Conservation (phyloP, 2,888 invertebrate genomes). For the Auanema freiburgensis region DNA sequence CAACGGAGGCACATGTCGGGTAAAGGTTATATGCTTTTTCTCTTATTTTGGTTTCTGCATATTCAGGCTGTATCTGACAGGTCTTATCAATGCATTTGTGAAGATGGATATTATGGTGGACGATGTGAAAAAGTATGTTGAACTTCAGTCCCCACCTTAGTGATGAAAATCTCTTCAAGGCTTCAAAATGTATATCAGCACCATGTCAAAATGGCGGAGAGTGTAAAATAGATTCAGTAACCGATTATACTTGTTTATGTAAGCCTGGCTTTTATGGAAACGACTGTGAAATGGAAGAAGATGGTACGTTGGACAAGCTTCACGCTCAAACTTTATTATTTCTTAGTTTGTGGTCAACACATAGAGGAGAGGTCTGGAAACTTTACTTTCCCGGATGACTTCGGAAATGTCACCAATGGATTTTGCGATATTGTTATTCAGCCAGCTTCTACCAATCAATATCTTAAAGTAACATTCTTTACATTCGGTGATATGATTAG, state of each 20-base stretch:
- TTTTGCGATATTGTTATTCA: constrained; percentile 21
- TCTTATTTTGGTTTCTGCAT: too few relatives aligned
- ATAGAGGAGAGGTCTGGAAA: constrained; percentile 25
- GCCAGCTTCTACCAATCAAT: constrained; percentile 19
- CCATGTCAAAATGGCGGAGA: constrained; percentile 24
- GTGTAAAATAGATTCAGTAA: constrained; percentile 10
- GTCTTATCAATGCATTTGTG: constrained; percentile 46
- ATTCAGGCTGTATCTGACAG: constrained; percentile 32
- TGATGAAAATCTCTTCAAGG: too few relatives aligned
- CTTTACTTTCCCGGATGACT: constrained; percentile 22
- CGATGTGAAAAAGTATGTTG: constrained; percentile 32
- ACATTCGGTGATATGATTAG: constrained; percentile 30
- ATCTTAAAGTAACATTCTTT: constrained; percentile 36
- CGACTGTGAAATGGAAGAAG: constrained; percentile 49
- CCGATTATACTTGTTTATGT: constrained; percentile 42
- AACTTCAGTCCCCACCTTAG: too few relatives aligned
- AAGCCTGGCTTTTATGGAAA: constrained; percentile 46
- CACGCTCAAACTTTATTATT: background rate
- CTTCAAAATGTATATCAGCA: constrained; percentile 21
- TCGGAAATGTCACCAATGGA: constrained; percentile 1
- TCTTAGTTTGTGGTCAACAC: constrained; percentile 27
- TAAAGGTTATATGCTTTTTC: too few relatives aligned
- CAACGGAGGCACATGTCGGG: constrained; percentile 54
- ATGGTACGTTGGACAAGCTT: constrained; percentile 27
- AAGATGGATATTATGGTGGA: constrained; percentile 35